phyloP scores from a whole-genome alignment of 2,797 vertebrate genomes.

The Fistularia tabacaria region DNA sequence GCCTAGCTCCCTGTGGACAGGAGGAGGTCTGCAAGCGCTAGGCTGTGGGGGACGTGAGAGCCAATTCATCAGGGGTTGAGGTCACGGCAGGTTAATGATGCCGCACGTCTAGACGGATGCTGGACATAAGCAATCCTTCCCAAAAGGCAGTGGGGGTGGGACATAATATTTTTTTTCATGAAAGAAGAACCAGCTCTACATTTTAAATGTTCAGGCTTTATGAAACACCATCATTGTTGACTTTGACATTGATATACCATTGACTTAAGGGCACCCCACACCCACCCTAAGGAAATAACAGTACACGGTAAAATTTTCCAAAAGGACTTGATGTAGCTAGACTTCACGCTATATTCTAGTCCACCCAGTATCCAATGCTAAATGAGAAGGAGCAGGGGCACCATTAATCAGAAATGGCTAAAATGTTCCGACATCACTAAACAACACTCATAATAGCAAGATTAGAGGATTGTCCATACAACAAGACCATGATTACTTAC shows the following conservation, averaged over 20 bases:
- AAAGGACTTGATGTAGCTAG: conserved; percentile 8
- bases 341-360: conserved; percentile 1
- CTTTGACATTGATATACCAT: conserved; percentile 33
- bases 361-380: conserved; percentile 2
- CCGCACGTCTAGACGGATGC: conserved; percentile 73
- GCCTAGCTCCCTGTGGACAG: conserved; percentile 67
- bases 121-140: conserved; percentile 59
- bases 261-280: conserved; percentile 32
- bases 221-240: conserved; percentile 46
- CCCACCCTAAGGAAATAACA: no score
- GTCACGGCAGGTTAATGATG: conserved; percentile 78
- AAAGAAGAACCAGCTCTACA: conserved; percentile 35
- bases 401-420: conserved; percentile 38
- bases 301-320: conserved; percentile 17
- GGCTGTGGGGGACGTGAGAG: conserved; percentile 79
- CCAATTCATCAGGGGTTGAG: conserved; percentile 71
- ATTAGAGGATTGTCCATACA: conserved; percentile 56
- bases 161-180: conserved; percentile 51
- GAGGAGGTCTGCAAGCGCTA: conserved; percentile 42
- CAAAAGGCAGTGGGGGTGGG: conserved; percentile 51
- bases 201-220: conserved; percentile 52
- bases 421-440: conserved; percentile 35
- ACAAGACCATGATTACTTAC: conserved; percentile 63
- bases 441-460: conserved; percentile 45
- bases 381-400: conserved; percentile 25